Base-by-base conservation (phyloP, 2,113 vertebrate genomes). In the Leptobrachium leishanense region DNA sequence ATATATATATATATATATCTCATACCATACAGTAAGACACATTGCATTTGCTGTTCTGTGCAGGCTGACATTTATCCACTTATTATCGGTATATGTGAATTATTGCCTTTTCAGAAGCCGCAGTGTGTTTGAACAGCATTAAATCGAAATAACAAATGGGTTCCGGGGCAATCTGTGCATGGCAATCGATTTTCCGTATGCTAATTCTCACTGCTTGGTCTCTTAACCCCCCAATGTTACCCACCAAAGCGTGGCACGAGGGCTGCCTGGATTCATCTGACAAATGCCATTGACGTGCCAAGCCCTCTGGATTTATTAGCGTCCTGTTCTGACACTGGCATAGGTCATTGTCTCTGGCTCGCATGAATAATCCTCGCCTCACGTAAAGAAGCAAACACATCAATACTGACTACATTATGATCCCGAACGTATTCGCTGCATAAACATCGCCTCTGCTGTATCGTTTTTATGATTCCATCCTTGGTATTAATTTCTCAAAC, bases 311-410 rank as follows among this genome's bases (percentile, higher is more conserved):
- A 81, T 68, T 81, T 68, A 62, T 81, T 74, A 81, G 64, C 64
- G 53, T 41, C 57, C n/a, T 62, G 31, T 53, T 46, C 31, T 74
- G 64, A 81, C 42, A 62, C 63, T 39, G 43, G 69, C 65, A 59
- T 81, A 74, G 78, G 72, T 81, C 65, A 74, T 66, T 74, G 78
- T 81, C 78, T 68, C 44, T 44, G 78, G 74, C 64, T 81, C 54
- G 44, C 64, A 59, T 74, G 64, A 81, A 74, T 81, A 80, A 68
- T 64, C 59, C 72, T 55, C 59, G 15, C 77, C 57, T 72, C 66
- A 50, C 74, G 50, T 40, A 63, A 43, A 2, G 20, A 74, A 63
- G 42, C 12, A 42, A 74, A 46, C 53, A 31, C 42, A 57, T 44
- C 59, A 79, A 72, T 78, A 71, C 68, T 46, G 59, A 79, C 43